These are phyloP conservation scores for Ptychoptera albimana DNA, from an alignment of 2,888 invertebrate species.

Conservation along the genomic window DNA sequence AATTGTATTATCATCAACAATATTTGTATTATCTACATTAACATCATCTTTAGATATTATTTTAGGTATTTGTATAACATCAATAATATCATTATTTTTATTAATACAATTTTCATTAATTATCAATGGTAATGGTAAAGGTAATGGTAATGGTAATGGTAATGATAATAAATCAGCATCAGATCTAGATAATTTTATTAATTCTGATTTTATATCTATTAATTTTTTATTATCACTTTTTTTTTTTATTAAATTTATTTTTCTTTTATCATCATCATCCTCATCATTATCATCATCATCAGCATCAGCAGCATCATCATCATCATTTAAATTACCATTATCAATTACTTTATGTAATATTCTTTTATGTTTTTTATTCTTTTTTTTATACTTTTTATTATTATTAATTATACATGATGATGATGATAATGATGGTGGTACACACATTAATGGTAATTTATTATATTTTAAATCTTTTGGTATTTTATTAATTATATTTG, in stretches of 20 bases:
- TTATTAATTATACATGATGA: neutral
- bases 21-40: too few relatives aligned
- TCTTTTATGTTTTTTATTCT: neutral
- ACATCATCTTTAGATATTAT: too few relatives aligned
- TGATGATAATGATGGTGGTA: neutral
- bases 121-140: neutral
- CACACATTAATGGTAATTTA: constrained; percentile 10
- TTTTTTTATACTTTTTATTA: too few relatives aligned
- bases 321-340: neutral
- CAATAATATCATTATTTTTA: neutral
- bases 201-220: too few relatives aligned
- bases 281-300: neutral
- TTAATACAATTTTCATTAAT: neutral
- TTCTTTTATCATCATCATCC: neutral
- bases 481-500: constrained; percentile 12
- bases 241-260: neutral
- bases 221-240: neutral
- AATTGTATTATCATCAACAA: too few relatives aligned
- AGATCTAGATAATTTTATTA: too few relatives aligned
- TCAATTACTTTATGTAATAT: too few relatives aligned
- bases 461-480: constrained; percentile 22
- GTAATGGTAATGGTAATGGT: neutral
- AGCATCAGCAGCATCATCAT: too few relatives aligned
- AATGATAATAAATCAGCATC: neutral
- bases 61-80: too few relatives aligned